Evolutionary conservation across 2,888 invertebrate genomes (phyloP), one percentile per base, ranked within the genome.

Genomic region (Cerceris rybyensis): DNA sequence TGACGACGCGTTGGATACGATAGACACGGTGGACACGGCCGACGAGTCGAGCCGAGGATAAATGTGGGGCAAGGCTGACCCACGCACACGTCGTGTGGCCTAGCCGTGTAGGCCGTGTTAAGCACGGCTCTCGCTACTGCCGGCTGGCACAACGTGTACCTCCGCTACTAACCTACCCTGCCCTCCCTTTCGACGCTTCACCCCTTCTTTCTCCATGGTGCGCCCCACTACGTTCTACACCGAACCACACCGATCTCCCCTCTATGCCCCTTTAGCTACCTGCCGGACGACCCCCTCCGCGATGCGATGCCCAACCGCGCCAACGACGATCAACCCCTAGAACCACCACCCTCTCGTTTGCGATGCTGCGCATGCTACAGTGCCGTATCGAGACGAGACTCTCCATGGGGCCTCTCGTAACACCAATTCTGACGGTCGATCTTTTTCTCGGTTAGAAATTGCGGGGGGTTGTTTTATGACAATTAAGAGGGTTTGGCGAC

Each of bases 111-210:
- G 90, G 89, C 90, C 90, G 91, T 87, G 88, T 87, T 83, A 82
- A 88, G 88, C 91, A 89, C 90, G 90, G 90, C 90, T 87, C 86
- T 89, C 87, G 87, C 90, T 91, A 90, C 90, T 91, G 90, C 90
- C 91, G 91, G 91, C 90, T 89, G 89, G 82, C 88, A 89, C 90
- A 91, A 91, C 91, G 91, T 92, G 90, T 88, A 89, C 88, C 91
- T 87, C 86, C 86, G 87, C 90, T 90, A 91, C 91, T 91, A 88
- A 90, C 85, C 82, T 75, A 74, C 65, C 82, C 61, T 71, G 60
- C 69, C 67, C 68, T 58, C 68, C 69, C 72, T 14, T 63, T 72
- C n/a, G 16, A 42, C 61, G 59, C 7, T 17, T n/a, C 4, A 5
- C 16, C 52, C 46, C 52, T 14, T 28, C 52, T 8, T n/a, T 2